Conservation (phyloP, 1,140 invertebrate genomes). For the Zaprionus taronus region DNA sequence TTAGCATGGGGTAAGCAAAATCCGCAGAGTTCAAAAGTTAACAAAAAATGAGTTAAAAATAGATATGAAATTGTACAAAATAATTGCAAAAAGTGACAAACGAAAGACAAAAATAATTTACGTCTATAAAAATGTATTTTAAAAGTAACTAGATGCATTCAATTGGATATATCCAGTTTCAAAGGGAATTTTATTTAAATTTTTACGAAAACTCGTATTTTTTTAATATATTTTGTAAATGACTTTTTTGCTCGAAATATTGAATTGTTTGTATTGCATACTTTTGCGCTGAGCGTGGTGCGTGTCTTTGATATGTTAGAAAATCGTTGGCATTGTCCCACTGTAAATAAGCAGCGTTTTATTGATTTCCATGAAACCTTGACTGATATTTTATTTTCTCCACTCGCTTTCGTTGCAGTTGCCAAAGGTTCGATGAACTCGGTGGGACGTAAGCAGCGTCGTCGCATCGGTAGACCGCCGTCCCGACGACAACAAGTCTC, state of each 20-base stretch:
- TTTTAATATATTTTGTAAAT: too few species aligned
- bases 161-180: too few species aligned
- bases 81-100: neutral
- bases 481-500: constrained; percentile 30
- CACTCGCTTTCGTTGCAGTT: constrained; percentile 51
- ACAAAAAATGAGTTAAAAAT: neutral
- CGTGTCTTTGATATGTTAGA: neutral
- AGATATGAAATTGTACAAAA: neutral
- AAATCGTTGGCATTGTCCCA: neutral
- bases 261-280: constrained; percentile 17
- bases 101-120: too few species aligned
- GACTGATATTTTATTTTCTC: constrained; percentile 6
- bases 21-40: neutral
- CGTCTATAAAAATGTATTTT: too few species aligned
- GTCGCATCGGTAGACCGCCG: constrained; percentile 39
- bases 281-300: neutral
- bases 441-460: constrained; percentile 37
- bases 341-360: neutral
- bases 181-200: too few species aligned
- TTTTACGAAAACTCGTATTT: too few species aligned
- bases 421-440: constrained; percentile 61
- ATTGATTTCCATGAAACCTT: constrained; percentile 14
- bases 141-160: too few species aligned
- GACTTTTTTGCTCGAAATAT: too few species aligned
- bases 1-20: constrained; percentile 14